phyloP scores from a whole-genome alignment of 2,797 vertebrate genomes.

The Trachurus trachurus region DNA sequence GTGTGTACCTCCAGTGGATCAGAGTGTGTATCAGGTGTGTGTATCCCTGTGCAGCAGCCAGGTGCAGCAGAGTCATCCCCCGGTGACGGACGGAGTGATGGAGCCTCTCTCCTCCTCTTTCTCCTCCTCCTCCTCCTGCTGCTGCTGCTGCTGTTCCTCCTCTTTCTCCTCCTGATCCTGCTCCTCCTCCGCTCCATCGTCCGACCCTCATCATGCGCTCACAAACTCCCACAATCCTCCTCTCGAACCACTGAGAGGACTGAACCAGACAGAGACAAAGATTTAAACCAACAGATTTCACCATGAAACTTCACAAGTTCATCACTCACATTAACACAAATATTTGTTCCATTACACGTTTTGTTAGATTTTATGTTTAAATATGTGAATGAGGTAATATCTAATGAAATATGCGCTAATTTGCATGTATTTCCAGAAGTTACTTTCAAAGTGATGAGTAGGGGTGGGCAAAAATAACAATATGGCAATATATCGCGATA shows the following conservation, averaged over 20 bases:
- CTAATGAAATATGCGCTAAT: too few species aligned
- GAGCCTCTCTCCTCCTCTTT: constrained; percentile 83
- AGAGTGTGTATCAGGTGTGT: constrained; percentile 92
- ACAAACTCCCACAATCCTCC: constrained; percentile 90
- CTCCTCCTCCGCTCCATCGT: constrained; percentile 75
- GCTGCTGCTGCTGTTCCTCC: constrained; percentile 2
- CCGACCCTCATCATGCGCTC: constrained; percentile 91
- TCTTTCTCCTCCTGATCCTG: neutral
- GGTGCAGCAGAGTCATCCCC: constrained; percentile 93
- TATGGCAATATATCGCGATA: too few species aligned
- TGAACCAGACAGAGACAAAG: constrained; percentile 9
- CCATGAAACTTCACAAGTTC: too few species aligned
- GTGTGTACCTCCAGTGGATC: constrained; percentile 89
- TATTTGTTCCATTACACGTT: too few species aligned
- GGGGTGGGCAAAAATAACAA: too few species aligned
- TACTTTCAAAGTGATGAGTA: too few species aligned
- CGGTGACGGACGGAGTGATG: constrained; percentile 88
- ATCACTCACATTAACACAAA: too few species aligned
- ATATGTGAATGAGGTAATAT: too few species aligned
- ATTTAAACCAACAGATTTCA: too few species aligned
- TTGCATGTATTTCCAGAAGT: too few species aligned
- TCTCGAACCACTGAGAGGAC: constrained; percentile 87
- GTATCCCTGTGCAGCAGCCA: constrained; percentile 94
- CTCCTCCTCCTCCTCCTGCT: too few species aligned
- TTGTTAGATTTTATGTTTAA: too few species aligned